Evolutionary conservation across 2,113 vertebrate genomes (phyloP), one percentile per base, ranked within the genome.

Genomic region (Chinchilla lanigera): DNA sequence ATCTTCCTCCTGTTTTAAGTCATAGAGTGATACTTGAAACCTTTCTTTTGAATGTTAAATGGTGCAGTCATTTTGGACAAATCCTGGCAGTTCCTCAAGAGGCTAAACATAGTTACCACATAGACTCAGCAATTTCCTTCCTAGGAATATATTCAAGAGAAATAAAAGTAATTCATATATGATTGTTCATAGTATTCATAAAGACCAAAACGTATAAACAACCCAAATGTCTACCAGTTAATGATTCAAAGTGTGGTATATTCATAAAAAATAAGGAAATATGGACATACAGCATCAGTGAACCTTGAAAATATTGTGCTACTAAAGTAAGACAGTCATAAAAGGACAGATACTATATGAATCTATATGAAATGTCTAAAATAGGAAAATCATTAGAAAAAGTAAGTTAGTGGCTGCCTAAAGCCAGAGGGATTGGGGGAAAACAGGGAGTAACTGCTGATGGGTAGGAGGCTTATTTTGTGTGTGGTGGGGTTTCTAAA

Each of bases 41-140:
- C 20, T 93, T 83, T 33, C 33, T 35, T 96, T 73, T 82, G 52
- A 61, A 82, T 78, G 11, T 86, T 89, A 89, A 96, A 93, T 61
- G 24, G 20, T 86, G 14, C 17, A 69, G 58, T 14, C 58, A 61
- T 38, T 83, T 92, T 82, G 52, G 47, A 85, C 60, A 93, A 95
- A 93, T 47, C 94, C 82, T 78, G 75, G 28, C 26, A 78, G 44
- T 50, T 78, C 44, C 75, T 78, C 44, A 50, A 78, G 30, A 50
- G 4, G 14, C 47, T 77, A 89, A 90, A 80, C 10, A 84, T 2
- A 82, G 63, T 92, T 30, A 77, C 28, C 75, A 77, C 38, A 84
- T n/a, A 20, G 20, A 97, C 35, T 80, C 19, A 60, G 38, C 10
- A 94, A 80, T 73, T 87, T 7, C 28, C 90, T 93, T 95, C 47